These are phyloP conservation scores for Oscheius sp. DNA, from an alignment of 1,140 invertebrate species.

Conservation along the genomic window DNA sequence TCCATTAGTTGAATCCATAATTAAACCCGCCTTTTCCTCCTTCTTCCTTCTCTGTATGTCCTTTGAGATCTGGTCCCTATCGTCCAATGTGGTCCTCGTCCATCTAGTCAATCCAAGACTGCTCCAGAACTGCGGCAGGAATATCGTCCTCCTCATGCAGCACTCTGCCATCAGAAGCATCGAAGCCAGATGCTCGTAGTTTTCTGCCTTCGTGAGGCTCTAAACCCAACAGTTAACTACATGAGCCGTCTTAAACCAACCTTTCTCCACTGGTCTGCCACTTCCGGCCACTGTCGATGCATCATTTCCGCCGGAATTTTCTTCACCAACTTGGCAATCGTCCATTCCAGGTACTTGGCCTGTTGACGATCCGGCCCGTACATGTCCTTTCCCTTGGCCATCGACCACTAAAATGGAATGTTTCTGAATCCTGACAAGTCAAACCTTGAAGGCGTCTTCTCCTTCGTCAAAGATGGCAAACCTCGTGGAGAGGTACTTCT, in stretches of 20 bases:
- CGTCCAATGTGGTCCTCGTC: slow-evolving; percentile 24
- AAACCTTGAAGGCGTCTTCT: slow-evolving; percentile 22
- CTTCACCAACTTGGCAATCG: slow-evolving; percentile 13
- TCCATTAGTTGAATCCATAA: too few species aligned
- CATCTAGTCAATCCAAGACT: slow-evolving; percentile 31
- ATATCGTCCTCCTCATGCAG: slow-evolving; percentile 24
- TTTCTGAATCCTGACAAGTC: slow-evolving; percentile 2
- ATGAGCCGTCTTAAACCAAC: slow-evolving; percentile 1
- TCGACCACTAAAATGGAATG: slow-evolving; percentile 12
- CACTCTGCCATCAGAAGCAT: slow-evolving; percentile 30
- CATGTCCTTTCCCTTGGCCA: slow-evolving; percentile 34
- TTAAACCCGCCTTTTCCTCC: slow-evolving; percentile 36
- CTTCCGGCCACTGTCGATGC: slow-evolving; percentile 33
- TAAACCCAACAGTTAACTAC: slow-evolving; percentile 5
- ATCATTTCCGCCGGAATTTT: slow-evolving; percentile 36
- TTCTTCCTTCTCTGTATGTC: slow-evolving; percentile 30
- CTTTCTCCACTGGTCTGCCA: slow-evolving; percentile 9
- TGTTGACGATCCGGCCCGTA: slow-evolving; percentile 19
- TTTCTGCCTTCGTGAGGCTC: slow-evolving; percentile 9
- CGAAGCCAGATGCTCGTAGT: slow-evolving; percentile 1
- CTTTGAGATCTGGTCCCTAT: slow-evolving; percentile 26
- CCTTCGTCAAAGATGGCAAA: slow-evolving; percentile 15
- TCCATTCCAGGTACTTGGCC: slow-evolving; percentile 34
- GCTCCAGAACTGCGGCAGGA: slow-evolving; percentile 34
- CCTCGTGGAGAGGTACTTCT: slow-evolving; percentile 37